These are phyloP conservation scores for Endotricha flammealis DNA, from an alignment of 2,888 invertebrate species.

Conservation along the genomic window DNA sequence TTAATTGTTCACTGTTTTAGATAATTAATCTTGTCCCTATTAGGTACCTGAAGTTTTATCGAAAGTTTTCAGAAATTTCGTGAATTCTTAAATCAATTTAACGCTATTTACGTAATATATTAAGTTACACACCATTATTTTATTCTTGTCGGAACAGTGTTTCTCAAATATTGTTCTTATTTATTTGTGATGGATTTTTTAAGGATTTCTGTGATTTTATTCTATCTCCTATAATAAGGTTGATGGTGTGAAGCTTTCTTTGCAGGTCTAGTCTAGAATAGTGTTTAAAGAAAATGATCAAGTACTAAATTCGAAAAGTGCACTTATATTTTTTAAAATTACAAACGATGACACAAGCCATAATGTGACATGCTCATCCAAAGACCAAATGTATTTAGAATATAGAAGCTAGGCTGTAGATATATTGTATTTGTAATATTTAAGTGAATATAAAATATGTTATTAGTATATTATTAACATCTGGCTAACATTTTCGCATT, in stretches of 20 bases:
- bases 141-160: constrained; percentile 62
- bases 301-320: constrained; percentile 68
- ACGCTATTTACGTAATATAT: constrained; percentile 16
- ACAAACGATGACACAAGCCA: constrained; percentile 68
- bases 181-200: constrained; percentile 43
- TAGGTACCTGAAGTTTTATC: constrained; percentile 68
- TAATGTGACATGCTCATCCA: constrained; percentile 75
- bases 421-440: constrained; percentile 52
- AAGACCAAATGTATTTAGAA: constrained; percentile 75
- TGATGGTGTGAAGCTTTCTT: constrained; percentile 43
- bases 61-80: constrained; percentile 35
- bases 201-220: constrained; percentile 59
- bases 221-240: constrained; percentile 41
- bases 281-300: constrained; percentile 49
- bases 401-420: constrained; percentile 67
- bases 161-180: constrained; percentile 65
- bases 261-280: constrained; percentile 71
- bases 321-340: constrained; percentile 71
- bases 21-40: constrained; percentile 48
- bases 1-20: constrained; percentile 23
- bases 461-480: constrained; percentile 35
- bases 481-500: constrained; percentile 48
- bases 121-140: constrained; percentile 29
- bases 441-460: constrained; percentile 50
- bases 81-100: constrained; percentile 24